Base-by-base conservation (phyloP, 2,113 vertebrate genomes). In the Scomber japonicus region DNA sequence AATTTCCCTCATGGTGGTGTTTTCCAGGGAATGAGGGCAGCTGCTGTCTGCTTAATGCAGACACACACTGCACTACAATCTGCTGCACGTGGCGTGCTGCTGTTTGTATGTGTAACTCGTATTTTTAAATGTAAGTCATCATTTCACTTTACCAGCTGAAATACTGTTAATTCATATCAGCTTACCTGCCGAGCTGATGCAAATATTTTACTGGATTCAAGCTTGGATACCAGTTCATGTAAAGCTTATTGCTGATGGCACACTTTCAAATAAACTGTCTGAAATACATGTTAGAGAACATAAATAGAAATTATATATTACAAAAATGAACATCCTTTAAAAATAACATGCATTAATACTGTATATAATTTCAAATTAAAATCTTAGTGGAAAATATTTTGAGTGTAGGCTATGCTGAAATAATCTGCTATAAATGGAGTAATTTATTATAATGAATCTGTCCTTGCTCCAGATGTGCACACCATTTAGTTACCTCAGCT, bases 21-120 rank as follows among this genome's bases (percentile, higher is more conserved):
- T 89, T 91, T 91, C 86, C 82, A 81, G 77, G 73, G 90, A 88
- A 45, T 21, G 49, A 57, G 61, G 75, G 72, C 72, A 80, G 78
- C 85, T 71, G 81, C 79, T 19, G 77, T 62, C 53, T 82, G 88
- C 15, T 80, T 53, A 10, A 65, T 51, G 60, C 82, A 86, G 54
- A 73, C 64, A 77, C 60, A 66, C 55, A 10, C 13, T 27, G 50
- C 17, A 24, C 11, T 67, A 44, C 40, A 21, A 73, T 66, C 63
- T 71, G 11, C 61, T 30, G 75, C 89, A 88, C 88, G 82, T 89
- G 87, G 82, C 70, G 27, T n/a, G 75, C 72, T 46, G 35, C 62
- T 17, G 61, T 50, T 57, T 59, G 31, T 61, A 35, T 54, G 50
- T 70, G 49, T 8, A 63, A 35, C 2, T 15, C 62, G 53, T 70